Percentiles rank a stretch among this genome's conserved stretches.
Conservation (phyloP, 1,140 invertebrate species). For the Spodoptera frugiperda region DNA sequence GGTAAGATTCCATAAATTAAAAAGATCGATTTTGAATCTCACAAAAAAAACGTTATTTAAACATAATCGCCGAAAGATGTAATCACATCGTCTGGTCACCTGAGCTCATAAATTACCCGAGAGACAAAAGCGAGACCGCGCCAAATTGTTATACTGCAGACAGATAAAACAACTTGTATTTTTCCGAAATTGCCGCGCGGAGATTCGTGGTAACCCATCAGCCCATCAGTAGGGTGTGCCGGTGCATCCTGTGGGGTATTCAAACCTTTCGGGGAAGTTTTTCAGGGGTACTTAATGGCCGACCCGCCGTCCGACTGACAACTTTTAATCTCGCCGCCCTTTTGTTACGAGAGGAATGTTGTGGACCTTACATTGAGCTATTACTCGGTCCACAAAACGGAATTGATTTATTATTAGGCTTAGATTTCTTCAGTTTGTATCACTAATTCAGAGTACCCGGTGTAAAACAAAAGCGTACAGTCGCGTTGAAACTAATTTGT, state of each 20-base stretch:
- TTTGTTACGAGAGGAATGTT: constrained; percentile 13
- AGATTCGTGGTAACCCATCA: constrained; percentile 5
- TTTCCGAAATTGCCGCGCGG: constrained; percentile 6
- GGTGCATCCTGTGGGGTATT: neutral
- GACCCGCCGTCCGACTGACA: neutral
- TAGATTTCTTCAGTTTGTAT: too few relatives aligned
- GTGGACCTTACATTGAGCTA: neutral
- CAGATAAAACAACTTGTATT: constrained; percentile 10
- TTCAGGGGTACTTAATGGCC: constrained; percentile 12
- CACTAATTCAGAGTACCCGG: too few relatives aligned
- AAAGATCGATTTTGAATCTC: neutral
- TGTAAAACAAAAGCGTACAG: too few relatives aligned
- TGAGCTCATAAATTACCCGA: neutral
- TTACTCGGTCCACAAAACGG: neutral
- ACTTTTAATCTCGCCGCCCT: constrained; percentile 13
- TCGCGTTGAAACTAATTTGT: too few relatives aligned
- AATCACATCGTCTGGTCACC: neutral
- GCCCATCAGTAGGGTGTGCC: neutral
- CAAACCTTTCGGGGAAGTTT: constrained; percentile 16
- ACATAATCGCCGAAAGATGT: neutral
- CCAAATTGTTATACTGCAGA: neutral
- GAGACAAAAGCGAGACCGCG: neutral
- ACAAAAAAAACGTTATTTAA: neutral
- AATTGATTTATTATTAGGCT: too few relatives aligned
- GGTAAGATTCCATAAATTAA: neutral